Evolutionary conservation across 2,113 vertebrate genomes (phyloP), one percentile per base, ranked within the genome.

Genomic region (Platichthys stellatus): DNA sequence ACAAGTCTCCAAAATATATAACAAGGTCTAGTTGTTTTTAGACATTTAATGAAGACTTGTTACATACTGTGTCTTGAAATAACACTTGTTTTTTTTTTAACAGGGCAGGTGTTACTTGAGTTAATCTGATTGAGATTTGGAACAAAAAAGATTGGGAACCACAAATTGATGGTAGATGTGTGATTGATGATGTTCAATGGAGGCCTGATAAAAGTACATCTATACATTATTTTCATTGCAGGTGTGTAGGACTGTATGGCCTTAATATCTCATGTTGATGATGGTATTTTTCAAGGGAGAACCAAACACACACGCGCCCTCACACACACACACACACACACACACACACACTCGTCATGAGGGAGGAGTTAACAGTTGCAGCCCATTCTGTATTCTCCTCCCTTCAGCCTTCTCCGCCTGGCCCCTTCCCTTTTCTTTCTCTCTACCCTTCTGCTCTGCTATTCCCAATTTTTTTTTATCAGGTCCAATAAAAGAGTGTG

Each of bases 401-500:
- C 71, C 61, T 66, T 60, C 40, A 7, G 31, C 61, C 64, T 69
- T 40, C 31, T 68, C 65, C n/a, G 15, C 31, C 63, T 28, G 3
- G 63, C 76, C 68, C 68, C 47, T 53, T 18, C 72, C 26, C 64
- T 75, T 54, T 63, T 66, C 63, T 82, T 20, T 57, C 66, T 10
- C 17, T 63, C 75, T 61, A 56, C 38, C 45, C 51, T 70, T 43
- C 71, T 81, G 26, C 51, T 74, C 53, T 43, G 21, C 76, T 83
- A 18, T 38, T 78, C 58, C 53, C 78, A 35, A 3, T 56, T 56
- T 56, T 56, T 62, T 84, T 89, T 90, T 78, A 88, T 85, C 59
- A 26, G 79, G 28, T 82, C 76, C 84, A 87, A 89, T 89, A 85
- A 90, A 90, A 89, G 77, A 90, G 82, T 79, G 71, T 93, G 92